Evolutionary conservation across 1,140 invertebrate genomes (phyloP).

Genomic region (Gonatopus flavifemur): DNA sequence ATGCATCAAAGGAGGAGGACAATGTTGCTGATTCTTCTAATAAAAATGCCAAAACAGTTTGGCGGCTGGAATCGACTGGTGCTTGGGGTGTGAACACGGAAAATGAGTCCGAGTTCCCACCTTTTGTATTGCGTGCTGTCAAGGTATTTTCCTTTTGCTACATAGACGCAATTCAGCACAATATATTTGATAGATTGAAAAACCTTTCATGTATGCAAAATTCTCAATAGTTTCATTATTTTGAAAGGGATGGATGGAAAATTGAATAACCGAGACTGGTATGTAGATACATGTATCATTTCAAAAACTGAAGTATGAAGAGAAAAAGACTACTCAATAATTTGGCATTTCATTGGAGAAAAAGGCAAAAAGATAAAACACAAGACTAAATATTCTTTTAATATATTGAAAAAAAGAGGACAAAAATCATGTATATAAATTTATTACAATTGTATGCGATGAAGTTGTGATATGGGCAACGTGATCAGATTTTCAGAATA

Average conservation of each 20-base stretch:
- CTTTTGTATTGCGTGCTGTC: constrained; percentile 55
- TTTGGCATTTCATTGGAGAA: too few species aligned
- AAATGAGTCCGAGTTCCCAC: constrained; percentile 47
- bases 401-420: too few species aligned
- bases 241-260: not conserved
- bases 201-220: not conserved
- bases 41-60: constrained; percentile 43
- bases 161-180: constrained; percentile 29
- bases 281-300: too few species aligned
- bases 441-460: too few species aligned
- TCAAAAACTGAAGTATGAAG: too few species aligned
- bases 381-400: too few species aligned
- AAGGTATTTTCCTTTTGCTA: constrained; percentile 51
- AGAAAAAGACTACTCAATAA: too few species aligned
- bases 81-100: constrained; percentile 44
- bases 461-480: too few species aligned
- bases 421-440: too few species aligned
- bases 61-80: constrained; percentile 46
- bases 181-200: constrained; percentile 3
- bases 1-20: constrained; percentile 36
- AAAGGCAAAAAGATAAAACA: too few species aligned
- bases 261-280: constrained; percentile 8
- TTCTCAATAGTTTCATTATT: not conserved
- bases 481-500: too few species aligned
- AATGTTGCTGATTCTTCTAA: constrained; percentile 26